Percentiles rank a stretch among this genome's conserved stretches.
Evolutionary conservation across 2,797 vertebrate genomes (phyloP).

Genomic region (Myripristis murdjan): DNA sequence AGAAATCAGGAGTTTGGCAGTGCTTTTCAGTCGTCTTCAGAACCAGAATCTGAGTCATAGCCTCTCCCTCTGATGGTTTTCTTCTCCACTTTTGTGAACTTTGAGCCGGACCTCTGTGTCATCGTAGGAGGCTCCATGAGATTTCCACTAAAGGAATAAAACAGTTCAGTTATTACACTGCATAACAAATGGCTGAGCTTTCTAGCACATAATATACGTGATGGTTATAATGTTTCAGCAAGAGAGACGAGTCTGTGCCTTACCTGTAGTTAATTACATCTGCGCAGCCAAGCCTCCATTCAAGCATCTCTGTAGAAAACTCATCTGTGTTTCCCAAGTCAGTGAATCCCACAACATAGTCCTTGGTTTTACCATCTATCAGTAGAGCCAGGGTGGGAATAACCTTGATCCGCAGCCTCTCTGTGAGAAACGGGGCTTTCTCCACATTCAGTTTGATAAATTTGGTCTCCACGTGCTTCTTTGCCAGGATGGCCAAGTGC

Average conservation of each 20-base stretch:
- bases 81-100: conserved; percentile 96
- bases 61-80: conserved; percentile 94
- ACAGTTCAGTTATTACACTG: not conserved
- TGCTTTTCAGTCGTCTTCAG: conserved; percentile 90
- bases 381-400: conserved; percentile 95
- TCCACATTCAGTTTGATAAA: conserved; percentile 97
- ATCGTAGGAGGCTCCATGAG: conserved; percentile 92
- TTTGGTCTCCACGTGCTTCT: conserved; percentile 97
- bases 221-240: not conserved
- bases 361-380: conserved; percentile 95
- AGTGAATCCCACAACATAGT: conserved; percentile 94
- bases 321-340: conserved; percentile 98
- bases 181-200: not conserved
- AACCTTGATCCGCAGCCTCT: conserved; percentile 94
- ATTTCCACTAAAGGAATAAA: conserved; percentile 88
- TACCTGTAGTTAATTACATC: conserved; percentile 96
- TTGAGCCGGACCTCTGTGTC: conserved; percentile 89
- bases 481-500: conserved; percentile 92
- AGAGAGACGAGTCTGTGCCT: not conserved
- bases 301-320: conserved; percentile 94
- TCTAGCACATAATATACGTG: not conserved
- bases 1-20: conserved; percentile 19
- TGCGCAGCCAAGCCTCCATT: conserved; percentile 96
- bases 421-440: conserved; percentile 95
- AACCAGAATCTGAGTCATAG: conserved; percentile 94